Conservation (phyloP, 2,797 vertebrate genomes). For the Siniperca undulata region DNA sequence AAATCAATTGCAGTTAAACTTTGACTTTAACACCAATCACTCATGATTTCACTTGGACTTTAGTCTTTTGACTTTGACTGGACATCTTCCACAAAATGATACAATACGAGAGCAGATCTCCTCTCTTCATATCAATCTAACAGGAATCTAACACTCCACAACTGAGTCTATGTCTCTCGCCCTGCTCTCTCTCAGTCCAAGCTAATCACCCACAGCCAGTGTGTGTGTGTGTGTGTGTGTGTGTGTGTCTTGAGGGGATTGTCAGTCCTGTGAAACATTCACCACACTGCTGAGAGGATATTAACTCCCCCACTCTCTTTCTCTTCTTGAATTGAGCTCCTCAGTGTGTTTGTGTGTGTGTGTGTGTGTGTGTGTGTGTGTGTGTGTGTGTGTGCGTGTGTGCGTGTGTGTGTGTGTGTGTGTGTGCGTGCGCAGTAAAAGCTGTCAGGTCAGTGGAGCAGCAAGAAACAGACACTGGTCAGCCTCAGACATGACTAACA, state of each 20-base stretch:
- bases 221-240: constrained; percentile 7
- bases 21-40: neutral
- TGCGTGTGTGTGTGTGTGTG: neutral
- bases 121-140: neutral
- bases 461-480: constrained; percentile 28
- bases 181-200: neutral
- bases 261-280: constrained; percentile 65
- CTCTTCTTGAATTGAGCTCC: constrained; percentile 8
- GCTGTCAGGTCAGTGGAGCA: constrained; percentile 42
- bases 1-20: neutral
- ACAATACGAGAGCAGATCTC: neutral
- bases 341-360: constrained; percentile 10
- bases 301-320: constrained; percentile 2
- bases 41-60: neutral
- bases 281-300: constrained; percentile 50
- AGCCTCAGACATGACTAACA: neutral
- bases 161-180: neutral
- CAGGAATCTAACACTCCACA: neutral
- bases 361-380: constrained; percentile 11
- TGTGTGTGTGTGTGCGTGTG: neutral
- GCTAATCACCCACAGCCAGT: constrained; percentile 22
- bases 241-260: constrained; percentile 18
- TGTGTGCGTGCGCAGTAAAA: neutral
- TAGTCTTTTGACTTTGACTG: neutral
- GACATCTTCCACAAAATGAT: neutral